phyloP scores from a whole-genome alignment of 2,888 invertebrate species.

The Patella depressa region DNA sequence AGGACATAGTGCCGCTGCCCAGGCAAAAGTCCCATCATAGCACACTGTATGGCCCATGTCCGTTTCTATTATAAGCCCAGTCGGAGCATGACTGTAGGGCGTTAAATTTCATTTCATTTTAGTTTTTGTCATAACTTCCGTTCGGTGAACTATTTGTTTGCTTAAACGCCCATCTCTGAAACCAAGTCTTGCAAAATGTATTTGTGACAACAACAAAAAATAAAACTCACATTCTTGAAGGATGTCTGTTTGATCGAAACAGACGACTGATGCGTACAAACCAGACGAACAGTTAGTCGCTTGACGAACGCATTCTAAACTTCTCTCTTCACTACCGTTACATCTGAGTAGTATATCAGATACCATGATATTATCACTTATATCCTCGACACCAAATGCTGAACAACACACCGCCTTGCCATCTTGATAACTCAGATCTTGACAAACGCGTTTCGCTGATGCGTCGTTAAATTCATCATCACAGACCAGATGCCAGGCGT shows the following conservation, averaged over 20 bases:
- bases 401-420: conserved; percentile 55
- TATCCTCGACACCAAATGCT: conserved; percentile 47
- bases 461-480: conserved; percentile 56
- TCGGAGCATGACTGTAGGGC: too few relatives aligned
- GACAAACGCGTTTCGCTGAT: conserved; percentile 54
- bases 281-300: conserved; percentile 39
- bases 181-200: too few relatives aligned
- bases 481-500: conserved; percentile 53
- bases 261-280: conserved; percentile 55
- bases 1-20: too few relatives aligned
- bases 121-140: too few relatives aligned
- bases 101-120: too few relatives aligned
- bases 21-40: too few relatives aligned
- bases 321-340: conserved; percentile 30
- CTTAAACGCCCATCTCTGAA: too few relatives aligned
- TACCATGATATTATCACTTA: conserved; percentile 17
- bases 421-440: conserved; percentile 50
- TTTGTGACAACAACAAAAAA: too few relatives aligned
- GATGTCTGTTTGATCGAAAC: conserved; percentile 37
- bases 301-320: conserved; percentile 42
- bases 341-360: conserved; percentile 48
- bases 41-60: too few relatives aligned
- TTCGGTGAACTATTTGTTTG: too few relatives aligned
- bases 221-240: neutral
- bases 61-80: too few relatives aligned